These are phyloP conservation scores for Neoaliturus tenellus DNA, from an alignment of 2,888 invertebrate genomes.

Conservation along the genomic window DNA sequence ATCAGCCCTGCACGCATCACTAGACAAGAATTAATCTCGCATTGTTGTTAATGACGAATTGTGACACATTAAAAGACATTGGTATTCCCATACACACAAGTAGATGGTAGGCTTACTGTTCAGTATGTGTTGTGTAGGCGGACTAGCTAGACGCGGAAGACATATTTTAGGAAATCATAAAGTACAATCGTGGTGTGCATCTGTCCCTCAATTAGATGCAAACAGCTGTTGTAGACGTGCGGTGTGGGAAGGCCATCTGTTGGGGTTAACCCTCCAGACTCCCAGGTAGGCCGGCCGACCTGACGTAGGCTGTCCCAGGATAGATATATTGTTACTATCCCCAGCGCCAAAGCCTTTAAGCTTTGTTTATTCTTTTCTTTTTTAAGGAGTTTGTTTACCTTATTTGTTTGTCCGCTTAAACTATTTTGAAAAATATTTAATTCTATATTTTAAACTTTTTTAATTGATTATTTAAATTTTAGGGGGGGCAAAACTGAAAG, in stretches of 20 bases:
- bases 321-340: too few relatives aligned
- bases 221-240: not conserved
- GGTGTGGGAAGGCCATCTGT: not conserved
- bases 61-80: not conserved
- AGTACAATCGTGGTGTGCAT: slow-evolving; percentile 9
- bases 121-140: not conserved
- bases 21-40: not conserved
- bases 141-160: not conserved
- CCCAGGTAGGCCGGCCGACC: not conserved
- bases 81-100: not conserved
- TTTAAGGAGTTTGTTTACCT: too few relatives aligned
- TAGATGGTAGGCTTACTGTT: too few relatives aligned
- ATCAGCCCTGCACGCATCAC: not conserved
- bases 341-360: too few relatives aligned
- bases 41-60: not conserved
- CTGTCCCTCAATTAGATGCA: slow-evolving; percentile 12
- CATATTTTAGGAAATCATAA: slow-evolving; percentile 19
- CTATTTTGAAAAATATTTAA: too few relatives aligned
- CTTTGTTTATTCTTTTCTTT: too few relatives aligned
- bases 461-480: too few relatives aligned
- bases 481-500: too few relatives aligned
- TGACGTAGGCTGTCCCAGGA: not conserved
- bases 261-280: not conserved
- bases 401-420: too few relatives aligned
- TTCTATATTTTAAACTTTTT: too few relatives aligned